Evolutionary conservation across 2,888 invertebrate species (phyloP), one percentile per base, ranked within the genome.

Genomic region (Drosophila meridionalis): DNA sequence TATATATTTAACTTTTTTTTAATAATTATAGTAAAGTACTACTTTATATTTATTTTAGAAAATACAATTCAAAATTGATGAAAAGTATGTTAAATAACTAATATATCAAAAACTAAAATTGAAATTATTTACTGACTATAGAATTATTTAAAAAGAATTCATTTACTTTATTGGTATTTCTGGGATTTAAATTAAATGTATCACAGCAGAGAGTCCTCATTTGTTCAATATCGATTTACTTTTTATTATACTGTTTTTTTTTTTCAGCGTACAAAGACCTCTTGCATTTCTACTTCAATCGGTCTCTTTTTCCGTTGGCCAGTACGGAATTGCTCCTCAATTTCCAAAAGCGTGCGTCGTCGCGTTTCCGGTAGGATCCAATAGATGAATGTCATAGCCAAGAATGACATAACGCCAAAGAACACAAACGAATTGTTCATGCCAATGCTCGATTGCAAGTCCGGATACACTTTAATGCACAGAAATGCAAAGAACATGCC

Each of bases 311-410:
- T 59, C 2, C 45, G 52, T 2, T 59, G 60, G 3, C 74, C 77
- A 32, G 56, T 81, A 0, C 90, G 91, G 48, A 93, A 93, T 60
- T 91, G 89, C 43, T 95, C 95, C 86, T 96, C 96, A 71, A 96
- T 96, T 90, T 96, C 95, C 73, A 95, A 94, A 56, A 96, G 92
- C 34, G 95, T 95, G 77, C 95, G 95, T 4, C 96, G 95, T 83
- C 95, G 95, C 0, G 96, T 96, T 92, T 96, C 96, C 2, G 96
- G 96, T 50, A 96, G 90, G 67, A 94, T 94, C 57, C 94, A 94
- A 85, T 94, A 95, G 67, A 96, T 92, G 58, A 95, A 93, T 3
- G 94, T 72, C 30, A 95, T 94, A 4, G 96, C 96, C 8, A 94
- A 34, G 0, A 95, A 89, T 0, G 95, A 94, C 76, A 95, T 93